These are phyloP conservation scores for Halocynthia aurantium DNA, from an alignment of 23 tunicate genomes.

Conservation along the genomic window DNA sequence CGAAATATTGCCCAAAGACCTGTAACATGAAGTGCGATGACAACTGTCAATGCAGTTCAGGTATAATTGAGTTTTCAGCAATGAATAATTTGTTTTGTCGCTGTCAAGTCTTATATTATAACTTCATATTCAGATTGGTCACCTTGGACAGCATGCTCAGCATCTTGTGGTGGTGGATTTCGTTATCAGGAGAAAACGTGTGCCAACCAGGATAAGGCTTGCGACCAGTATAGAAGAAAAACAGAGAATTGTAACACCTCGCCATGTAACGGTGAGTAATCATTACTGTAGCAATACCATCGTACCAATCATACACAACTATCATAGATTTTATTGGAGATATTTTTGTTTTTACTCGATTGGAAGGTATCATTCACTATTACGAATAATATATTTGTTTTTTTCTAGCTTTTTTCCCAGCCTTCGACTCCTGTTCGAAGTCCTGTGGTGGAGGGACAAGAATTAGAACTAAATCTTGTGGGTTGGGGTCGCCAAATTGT, in stretches of 20 bases:
- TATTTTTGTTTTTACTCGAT: no score
- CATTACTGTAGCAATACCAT: no score
- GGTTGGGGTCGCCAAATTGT: conserved; percentile 3
- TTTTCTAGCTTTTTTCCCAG: no score
- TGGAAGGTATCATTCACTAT: no score
- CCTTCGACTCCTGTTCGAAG: not conserved
- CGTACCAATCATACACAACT: no score
- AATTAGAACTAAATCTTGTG: conserved; percentile 14
- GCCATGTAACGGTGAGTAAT: not conserved
- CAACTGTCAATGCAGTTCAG: not conserved
- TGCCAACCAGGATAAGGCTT: not conserved
- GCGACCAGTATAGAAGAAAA: not conserved
- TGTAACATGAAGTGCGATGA: not conserved
- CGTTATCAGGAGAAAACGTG: conserved; percentile 8
- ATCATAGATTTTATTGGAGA: no score
- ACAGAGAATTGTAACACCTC: not conserved
- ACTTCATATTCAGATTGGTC: conserved; percentile 16
- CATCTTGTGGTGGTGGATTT: conserved; percentile 5
- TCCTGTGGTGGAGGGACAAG: conserved; percentile 35
- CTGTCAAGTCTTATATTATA: not conserved
- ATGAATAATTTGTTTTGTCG: not conserved
- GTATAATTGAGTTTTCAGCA: not conserved
- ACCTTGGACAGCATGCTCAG: conserved; percentile 4
- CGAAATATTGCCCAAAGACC: conserved; percentile 11
- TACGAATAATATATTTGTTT: no score